These are phyloP conservation scores for Lophochroa leadbeateri DNA, from an alignment of 2,113 vertebrate species.

Conservation along the genomic window DNA sequence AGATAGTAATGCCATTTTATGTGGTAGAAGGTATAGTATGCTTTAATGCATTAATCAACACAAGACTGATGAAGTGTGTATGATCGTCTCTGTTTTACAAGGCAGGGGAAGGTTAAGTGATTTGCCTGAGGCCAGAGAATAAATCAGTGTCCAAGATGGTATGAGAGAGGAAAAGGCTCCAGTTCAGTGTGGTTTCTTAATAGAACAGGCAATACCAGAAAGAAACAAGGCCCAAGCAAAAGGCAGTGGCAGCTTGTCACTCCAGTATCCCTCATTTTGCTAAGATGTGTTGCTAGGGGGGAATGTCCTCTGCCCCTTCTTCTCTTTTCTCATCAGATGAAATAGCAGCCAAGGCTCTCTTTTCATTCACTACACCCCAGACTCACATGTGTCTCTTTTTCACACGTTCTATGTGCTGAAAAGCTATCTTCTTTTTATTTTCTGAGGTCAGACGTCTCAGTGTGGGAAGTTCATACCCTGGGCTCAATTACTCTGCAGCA, in stretches of 20 bases:
- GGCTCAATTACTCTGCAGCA: neutral
- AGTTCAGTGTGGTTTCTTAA: neutral
- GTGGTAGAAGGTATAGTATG: neutral
- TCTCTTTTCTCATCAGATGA: neutral
- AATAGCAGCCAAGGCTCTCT: neutral
- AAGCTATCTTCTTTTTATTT: neutral
- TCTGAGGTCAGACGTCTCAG: neutral
- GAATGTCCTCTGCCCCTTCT: neutral
- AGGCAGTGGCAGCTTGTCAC: neutral
- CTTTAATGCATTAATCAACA: neutral
- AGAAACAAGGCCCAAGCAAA: neutral
- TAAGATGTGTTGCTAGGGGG: neutral
- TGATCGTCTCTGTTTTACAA: neutral
- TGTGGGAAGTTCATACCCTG: neutral
- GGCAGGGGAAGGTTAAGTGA: neutral
- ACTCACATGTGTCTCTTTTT: neutral
- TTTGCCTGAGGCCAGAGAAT: neutral
- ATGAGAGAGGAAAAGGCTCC: neutral
- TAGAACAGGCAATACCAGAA: neutral
- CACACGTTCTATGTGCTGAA: neutral
- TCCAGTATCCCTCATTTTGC: neutral
- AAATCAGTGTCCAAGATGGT: neutral
- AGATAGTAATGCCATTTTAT: neutral
- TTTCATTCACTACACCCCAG: neutral
- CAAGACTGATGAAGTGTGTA: neutral